Evolutionary conservation across 2,888 invertebrate species (phyloP).

Genomic region (Phanerotoma sp.): DNA sequence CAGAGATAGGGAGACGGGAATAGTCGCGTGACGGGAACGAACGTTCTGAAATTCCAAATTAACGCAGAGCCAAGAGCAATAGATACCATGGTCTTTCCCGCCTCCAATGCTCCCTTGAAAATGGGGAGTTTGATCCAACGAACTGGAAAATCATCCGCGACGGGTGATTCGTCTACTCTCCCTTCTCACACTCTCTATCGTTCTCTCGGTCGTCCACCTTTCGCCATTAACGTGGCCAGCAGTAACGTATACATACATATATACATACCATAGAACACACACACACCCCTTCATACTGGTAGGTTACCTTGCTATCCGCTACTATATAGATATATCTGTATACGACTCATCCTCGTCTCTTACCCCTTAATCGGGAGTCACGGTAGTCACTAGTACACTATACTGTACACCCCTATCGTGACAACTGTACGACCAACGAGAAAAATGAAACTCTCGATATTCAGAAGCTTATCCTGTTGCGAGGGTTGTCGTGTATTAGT

Average conservation of each 20-base stretch:
- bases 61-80: conserved; percentile 21
- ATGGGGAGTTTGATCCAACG: conserved; percentile 36
- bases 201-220: conserved; percentile 28
- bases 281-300: background rate
- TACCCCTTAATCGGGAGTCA: conserved; percentile 3
- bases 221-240: conserved; percentile 33
- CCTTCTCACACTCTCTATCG: conserved; percentile 18
- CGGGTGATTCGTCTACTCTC: conserved; percentile 41
- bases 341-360: conserved; percentile 3
- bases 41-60: conserved; percentile 23
- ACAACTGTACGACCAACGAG: conserved; percentile 30
- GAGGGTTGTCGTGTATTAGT: background rate
- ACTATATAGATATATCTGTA: background rate
- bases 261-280: no score
- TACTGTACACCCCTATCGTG: conserved; percentile 28
- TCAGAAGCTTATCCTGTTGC: background rate
- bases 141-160: conserved; percentile 48
- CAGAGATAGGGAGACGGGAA: background rate
- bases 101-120: conserved; percentile 11
- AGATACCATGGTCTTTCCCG: conserved; percentile 15
- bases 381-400: background rate
- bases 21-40: conserved; percentile 18
- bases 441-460: conserved; percentile 8
- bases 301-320: background rate
- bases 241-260: no score